Conservation (phyloP, 2,797 vertebrate species). For the Lacerta viridis region DNA sequence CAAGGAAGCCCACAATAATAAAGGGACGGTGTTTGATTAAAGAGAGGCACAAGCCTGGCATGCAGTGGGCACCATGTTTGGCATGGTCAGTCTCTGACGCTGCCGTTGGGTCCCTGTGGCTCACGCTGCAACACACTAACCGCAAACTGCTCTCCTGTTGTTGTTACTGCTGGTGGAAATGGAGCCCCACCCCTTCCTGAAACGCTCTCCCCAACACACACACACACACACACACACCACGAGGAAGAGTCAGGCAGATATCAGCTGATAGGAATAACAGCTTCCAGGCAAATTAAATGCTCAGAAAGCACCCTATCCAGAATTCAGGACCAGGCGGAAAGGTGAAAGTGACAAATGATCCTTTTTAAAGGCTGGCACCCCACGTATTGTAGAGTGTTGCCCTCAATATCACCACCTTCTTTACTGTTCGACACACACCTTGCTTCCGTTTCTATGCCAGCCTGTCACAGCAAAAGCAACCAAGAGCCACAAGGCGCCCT, state of each 20-base stretch:
- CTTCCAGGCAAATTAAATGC: constrained; percentile 60
- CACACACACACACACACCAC: constrained; percentile 11
- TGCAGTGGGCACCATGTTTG: neutral
- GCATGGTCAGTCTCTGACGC: neutral
- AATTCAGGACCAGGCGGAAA: neutral
- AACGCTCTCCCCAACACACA: accelerated
- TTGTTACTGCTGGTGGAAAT: constrained; percentile 15
- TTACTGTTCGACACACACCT: neutral
- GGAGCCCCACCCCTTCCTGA: constrained; percentile 9
- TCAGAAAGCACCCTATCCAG: constrained; percentile 63
- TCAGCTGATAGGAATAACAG: constrained; percentile 79
- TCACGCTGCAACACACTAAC: neutral
- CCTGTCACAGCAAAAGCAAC: neutral
- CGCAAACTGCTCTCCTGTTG: constrained; percentile 25
- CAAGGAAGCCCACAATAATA: neutral
- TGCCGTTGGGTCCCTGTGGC: neutral
- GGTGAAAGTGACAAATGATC: constrained; percentile 35
- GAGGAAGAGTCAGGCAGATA: constrained; percentile 75
- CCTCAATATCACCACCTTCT: neutral
- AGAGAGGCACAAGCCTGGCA: neutral
- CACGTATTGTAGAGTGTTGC: neutral
- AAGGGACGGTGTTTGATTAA: neutral
- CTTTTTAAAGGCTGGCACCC: neutral
- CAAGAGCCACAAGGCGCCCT: neutral
- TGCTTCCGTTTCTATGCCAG: neutral